Conservation (phyloP, 2,888 invertebrate genomes). For the Cyclophora albipunctata region DNA sequence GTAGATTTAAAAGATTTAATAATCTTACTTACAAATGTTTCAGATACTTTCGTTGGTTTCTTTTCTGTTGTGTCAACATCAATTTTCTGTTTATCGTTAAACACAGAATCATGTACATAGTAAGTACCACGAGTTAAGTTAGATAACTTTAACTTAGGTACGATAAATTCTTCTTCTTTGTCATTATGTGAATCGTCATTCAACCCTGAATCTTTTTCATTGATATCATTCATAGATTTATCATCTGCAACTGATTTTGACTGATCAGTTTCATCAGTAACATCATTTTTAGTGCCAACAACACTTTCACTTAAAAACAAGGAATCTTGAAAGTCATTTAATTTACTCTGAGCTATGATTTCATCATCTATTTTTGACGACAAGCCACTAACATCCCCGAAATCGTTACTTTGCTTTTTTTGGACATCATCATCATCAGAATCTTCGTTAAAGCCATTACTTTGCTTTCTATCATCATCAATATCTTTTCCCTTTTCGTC, state of each 20-base stretch:
- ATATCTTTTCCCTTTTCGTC: background rate
- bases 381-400: no score
- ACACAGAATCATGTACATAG: background rate
- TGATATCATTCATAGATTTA: no score
- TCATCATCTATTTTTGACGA: no score
- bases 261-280: background rate
- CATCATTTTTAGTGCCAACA: constrained; percentile 2
- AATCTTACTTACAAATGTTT: constrained; percentile 35
- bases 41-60: constrained; percentile 16
- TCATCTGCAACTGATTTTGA: background rate
- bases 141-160: background rate
- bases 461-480: no score
- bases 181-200: background rate
- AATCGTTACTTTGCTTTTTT: no score
- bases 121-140: constrained; percentile 1
- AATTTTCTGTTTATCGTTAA: background rate
- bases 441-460: no score
- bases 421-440: no score
- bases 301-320: constrained; percentile 7
- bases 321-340: background rate
- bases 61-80: constrained; percentile 5
- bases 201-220: no score
- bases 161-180: background rate
- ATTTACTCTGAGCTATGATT: background rate
- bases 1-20: constrained; percentile 33